Conservation (phyloP, 2,113 vertebrate species). For the Podilymbus podiceps region DNA sequence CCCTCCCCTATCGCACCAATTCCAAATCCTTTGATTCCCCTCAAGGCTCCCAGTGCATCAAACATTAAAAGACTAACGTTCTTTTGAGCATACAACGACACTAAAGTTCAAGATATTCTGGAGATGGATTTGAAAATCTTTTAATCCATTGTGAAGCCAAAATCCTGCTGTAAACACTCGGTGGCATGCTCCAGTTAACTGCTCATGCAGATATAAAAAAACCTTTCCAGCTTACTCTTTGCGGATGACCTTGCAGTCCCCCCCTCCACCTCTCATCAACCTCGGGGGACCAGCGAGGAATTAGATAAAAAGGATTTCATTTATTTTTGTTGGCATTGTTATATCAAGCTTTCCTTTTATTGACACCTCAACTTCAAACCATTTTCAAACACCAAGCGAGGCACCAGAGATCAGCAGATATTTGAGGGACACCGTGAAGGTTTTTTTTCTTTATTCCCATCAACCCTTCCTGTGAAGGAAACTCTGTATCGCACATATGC, state of each 20-base stretch:
- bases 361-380: conserved; percentile 7
- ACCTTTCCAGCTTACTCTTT: conserved; percentile 12
- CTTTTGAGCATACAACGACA: neutral
- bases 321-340: conserved; percentile 25
- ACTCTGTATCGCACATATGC: neutral
- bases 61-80: neutral
- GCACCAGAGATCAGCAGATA: neutral
- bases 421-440: neutral
- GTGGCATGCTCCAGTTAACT: conserved; percentile 33
- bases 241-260: conserved; percentile 46
- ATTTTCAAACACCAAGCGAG: neutral
- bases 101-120: conserved; percentile 29
- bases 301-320: conserved; percentile 36
- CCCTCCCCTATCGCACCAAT: neutral
- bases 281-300: neutral
- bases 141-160: conserved; percentile 35
- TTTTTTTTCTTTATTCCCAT: neutral
- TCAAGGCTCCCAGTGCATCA: neutral
- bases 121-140: conserved; percentile 28
- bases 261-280: neutral
- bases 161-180: neutral
- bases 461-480: neutral
- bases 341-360: conserved; percentile 24
- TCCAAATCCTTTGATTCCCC: neutral
- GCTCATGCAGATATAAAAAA: conserved; percentile 6